Conservation (phyloP, 2,113 vertebrate genomes). For the Neogale vison region DNA sequence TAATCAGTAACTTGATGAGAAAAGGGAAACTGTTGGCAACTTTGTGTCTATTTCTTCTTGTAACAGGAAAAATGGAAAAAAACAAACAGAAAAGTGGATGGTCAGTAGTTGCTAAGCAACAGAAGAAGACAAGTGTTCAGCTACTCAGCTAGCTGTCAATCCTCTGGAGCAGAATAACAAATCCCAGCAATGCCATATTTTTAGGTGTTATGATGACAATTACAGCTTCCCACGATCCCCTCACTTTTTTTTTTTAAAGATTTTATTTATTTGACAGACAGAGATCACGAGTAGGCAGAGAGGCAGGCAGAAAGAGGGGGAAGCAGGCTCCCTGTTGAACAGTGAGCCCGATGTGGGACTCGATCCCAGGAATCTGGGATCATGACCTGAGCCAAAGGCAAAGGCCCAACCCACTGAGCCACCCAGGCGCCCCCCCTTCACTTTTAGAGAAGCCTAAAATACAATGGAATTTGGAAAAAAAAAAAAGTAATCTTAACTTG, state of each 20-base stretch:
- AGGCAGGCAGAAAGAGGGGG: too few relatives aligned
- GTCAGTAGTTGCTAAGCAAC: background rate
- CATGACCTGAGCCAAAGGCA: too few relatives aligned
- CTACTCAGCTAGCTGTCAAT: background rate
- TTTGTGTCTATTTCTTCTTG: conserved; percentile 7
- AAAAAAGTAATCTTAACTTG: conserved; percentile 17
- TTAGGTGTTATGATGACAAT: background rate
- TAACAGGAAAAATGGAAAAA: background rate
- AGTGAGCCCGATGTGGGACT: too few relatives aligned
- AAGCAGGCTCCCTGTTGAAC: too few relatives aligned
- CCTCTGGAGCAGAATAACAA: background rate
- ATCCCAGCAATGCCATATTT: background rate
- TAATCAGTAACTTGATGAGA: conserved; percentile 5
- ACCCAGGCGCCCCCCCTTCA: background rate
- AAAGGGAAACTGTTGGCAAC: background rate
- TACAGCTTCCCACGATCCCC: background rate
- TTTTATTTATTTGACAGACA: too few relatives aligned
- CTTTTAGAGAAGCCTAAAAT: background rate
- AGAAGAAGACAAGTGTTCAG: background rate
- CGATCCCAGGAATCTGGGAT: too few relatives aligned
- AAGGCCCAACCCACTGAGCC: too few relatives aligned
- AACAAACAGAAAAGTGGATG: background rate
- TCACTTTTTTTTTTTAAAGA: background rate
- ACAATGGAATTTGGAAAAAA: background rate
- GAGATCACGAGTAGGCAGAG: too few relatives aligned